Evolutionary conservation across 2,888 invertebrate genomes (phyloP).

Genomic region (Cheilosia soror): DNA sequence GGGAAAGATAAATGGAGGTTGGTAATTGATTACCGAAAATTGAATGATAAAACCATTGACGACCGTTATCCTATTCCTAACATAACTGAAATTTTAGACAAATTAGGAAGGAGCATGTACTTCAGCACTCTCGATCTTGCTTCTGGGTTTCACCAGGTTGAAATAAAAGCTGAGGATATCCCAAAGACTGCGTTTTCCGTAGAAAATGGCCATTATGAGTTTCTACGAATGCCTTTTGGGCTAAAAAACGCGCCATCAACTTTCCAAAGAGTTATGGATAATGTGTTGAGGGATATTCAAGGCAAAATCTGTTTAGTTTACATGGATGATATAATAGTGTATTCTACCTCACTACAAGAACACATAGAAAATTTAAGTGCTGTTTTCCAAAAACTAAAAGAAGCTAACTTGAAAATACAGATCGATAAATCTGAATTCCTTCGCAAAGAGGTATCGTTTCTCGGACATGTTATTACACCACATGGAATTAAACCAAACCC

Average conservation of each 20-base stretch:
- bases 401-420: slow-evolving; percentile 19
- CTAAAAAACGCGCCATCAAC: not conserved
- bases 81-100: too few species aligned
- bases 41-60: slow-evolving; percentile 18
- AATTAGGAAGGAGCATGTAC: too few species aligned
- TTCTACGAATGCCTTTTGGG: not conserved
- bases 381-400: not conserved
- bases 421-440: not conserved
- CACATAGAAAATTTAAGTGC: slow-evolving; percentile 14
- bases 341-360: slow-evolving; percentile 48
- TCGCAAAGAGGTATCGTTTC: not conserved
- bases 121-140: slow-evolving; percentile 72
- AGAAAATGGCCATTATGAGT: slow-evolving; percentile 54
- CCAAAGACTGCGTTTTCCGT: slow-evolving; percentile 74
- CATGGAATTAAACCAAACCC: slow-evolving; percentile 1
- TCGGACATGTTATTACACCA: not conserved
- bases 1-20: slow-evolving; percentile 17
- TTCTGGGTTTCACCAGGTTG: slow-evolving; percentile 79
- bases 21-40: slow-evolving; percentile 12
- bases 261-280: slow-evolving; percentile 72
- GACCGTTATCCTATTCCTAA: slow-evolving; percentile 3
- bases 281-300: slow-evolving; percentile 75
- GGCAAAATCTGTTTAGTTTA: slow-evolving; percentile 73
- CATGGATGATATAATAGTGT: slow-evolving; percentile 65
- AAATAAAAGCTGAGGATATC: slow-evolving; percentile 75